A percentile compares a stretch with the other conserved stretches of the same genome.
These are phyloP conservation scores for Idaea biselata DNA, from an alignment of 2,888 invertebrate genomes.

Conservation along the genomic window DNA sequence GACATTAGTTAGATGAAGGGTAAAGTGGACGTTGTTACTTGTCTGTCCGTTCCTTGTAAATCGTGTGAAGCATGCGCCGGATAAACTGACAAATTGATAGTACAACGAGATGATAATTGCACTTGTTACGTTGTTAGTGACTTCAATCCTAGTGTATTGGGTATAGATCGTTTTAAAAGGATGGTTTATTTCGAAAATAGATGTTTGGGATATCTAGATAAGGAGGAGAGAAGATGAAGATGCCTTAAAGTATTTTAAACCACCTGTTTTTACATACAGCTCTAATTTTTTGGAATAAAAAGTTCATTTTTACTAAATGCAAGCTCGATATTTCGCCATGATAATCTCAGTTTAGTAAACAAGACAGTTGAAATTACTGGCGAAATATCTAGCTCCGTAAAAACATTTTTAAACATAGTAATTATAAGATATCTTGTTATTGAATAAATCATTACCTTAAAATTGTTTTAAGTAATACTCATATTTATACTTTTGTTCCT, in stretches of 20 bases:
- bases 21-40: conserved; percentile 46
- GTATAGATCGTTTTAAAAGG: background rate
- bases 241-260: background rate
- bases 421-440: too few relatives aligned
- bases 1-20: conserved; percentile 48
- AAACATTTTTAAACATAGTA: too few relatives aligned
- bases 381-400: too few relatives aligned
- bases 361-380: too few relatives aligned
- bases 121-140: conserved; percentile 9
- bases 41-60: conserved; percentile 41
- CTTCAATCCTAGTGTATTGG: background rate
- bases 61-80: conserved; percentile 30
- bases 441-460: too few relatives aligned
- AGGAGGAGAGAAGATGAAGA: background rate
- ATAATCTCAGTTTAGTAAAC: too few relatives aligned
- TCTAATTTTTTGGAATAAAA: too few relatives aligned
- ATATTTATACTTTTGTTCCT: conserved; percentile 37
- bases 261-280: too few relatives aligned
- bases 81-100: conserved; percentile 48
- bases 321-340: too few relatives aligned
- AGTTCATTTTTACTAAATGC: too few relatives aligned
- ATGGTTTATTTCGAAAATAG: background rate
- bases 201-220: too few relatives aligned
- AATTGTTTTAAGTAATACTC: too few relatives aligned
- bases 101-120: conserved; percentile 39